Evolutionary conservation across 2,888 invertebrate genomes (phyloP), one percentile per base, ranked within the genome.

Genomic region (Platynereis dumerilii): DNA sequence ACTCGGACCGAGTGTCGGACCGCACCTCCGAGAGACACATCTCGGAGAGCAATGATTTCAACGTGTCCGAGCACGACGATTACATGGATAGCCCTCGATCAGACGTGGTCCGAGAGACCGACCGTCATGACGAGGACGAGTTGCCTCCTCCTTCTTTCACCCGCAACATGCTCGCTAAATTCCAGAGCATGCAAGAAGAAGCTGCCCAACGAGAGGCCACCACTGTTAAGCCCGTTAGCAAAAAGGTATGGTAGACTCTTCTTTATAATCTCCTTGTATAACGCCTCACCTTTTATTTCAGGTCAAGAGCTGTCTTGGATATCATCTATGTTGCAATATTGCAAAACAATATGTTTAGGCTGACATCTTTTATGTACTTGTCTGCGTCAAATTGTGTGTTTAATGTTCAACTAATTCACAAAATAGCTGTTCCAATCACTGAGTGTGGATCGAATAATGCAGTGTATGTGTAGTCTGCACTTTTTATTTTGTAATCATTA

Each of bases 131-230:
- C 26, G 67, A 67, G 53, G 66, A 69, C 0, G 67, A 67, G 26
- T 64, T 71, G 20, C 72, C 72, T 1, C 60, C 69, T 1, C 70
- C 69, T 1, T 42, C 69, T 7, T 54, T 48, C 42, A 72, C 72
- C n/a, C 58, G 58, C 26, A 71, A 60, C 45, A 60, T 72, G 45
- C 66, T 72, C 24, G 67, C 67, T 29, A 64, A 66, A 48, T 73
- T 73, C 68, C 69, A 66, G 62, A 48, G 34, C 24, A 42, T 55
- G 60, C 57, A 63, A 52, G 48, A 48, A 45, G 56, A 58, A 28
- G 57, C 58, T 5, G 57, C 58, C 15, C 22, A 56, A 20, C 34
- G n/a, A 26, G 63, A 58, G 20, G 28, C 54, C 10, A 26, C 55
- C 28, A 44, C 56, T 29, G 24, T 34, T 34, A 34, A 34, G 34